These are phyloP conservation scores for Pachyrhynchus sulphureomaculatus DNA, from an alignment of 1,140 invertebrate genomes.

Conservation along the genomic window DNA sequence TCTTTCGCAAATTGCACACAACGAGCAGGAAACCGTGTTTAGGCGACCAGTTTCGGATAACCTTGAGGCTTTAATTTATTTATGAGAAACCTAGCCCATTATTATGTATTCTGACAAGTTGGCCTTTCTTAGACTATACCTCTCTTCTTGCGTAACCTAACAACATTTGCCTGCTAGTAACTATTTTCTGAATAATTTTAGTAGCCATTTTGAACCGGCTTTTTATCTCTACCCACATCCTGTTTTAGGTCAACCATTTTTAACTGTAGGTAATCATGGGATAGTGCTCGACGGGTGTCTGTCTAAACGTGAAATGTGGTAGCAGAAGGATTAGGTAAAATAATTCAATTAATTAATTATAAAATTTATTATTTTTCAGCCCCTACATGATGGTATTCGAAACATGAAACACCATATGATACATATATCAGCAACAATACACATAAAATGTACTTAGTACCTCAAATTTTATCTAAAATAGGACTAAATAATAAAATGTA, in stretches of 20 bases:
- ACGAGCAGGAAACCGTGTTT: constrained; percentile 42
- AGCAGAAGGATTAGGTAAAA: too few relatives aligned
- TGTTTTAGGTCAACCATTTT: constrained; percentile 1
- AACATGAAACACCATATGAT: too few relatives aligned
- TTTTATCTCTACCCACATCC: constrained; percentile 3
- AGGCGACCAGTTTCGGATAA: constrained; percentile 44
- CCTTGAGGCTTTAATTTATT: constrained; percentile 46
- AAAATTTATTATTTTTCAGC: too few relatives aligned
- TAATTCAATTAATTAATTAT: too few relatives aligned
- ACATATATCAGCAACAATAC: too few relatives aligned
- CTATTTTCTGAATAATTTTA: constrained; percentile 11
- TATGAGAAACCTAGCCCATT: constrained; percentile 46
- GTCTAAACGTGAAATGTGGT: too few relatives aligned
- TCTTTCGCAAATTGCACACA: constrained; percentile 29
- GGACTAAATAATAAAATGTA: too few relatives aligned
- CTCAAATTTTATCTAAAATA: too few relatives aligned
- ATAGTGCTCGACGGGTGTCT: too few relatives aligned
- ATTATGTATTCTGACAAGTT: constrained; percentile 40
- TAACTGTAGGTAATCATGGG: too few relatives aligned
- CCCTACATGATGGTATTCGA: too few relatives aligned
- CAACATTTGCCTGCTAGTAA: constrained; percentile 2
- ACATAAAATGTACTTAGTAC: too few relatives aligned
- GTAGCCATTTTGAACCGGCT: not conserved
- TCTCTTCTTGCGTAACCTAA: constrained; percentile 28
- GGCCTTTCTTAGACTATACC: constrained; percentile 34